Evolutionary conservation across 2,797 vertebrate species (phyloP), one percentile per base, ranked within the genome.

Genomic region (Apogon hyalosoma): DNA sequence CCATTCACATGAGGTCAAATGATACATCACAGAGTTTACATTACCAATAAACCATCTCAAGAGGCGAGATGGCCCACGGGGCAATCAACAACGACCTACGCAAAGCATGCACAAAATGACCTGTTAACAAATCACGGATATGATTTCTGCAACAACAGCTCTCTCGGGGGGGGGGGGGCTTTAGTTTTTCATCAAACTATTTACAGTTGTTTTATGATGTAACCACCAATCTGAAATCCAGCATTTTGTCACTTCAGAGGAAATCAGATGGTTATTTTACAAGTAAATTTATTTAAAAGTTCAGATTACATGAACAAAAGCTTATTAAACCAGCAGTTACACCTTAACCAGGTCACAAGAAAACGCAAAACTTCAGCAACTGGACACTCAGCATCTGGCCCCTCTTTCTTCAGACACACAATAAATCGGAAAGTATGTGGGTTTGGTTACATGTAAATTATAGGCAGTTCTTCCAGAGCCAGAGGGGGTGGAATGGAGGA

Each of bases 391-490:
- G 81, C 86, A 82, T 88, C 76, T 85, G 86, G 84, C 80, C 84
- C 87, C 80, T 79, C 85, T 89, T 93, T 92, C 90, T 91, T 90
- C 77, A 50, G 42, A 61, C 73, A 83, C 87, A 93, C 93, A 93
- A 93, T 93, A 91, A 86, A 83, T 82, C 47, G 69, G 85, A 88
- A 90, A 86, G 82, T 87, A 86, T 89, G 81, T 60, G 80, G 83
- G 73, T 93, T 90, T 81, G 75, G 90, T 93, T 93, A 92, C 91
- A 87, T 88, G 92, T 90, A 90, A 91, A 92, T 91, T 86, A 93
- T 92, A 93, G 88, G 85, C 88, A 80, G 79, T 48, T 84, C 84
- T 87, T 92, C 83, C 88, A 80, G 78, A 75, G 87, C 80, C 63
- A 10, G 63, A 70, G 85, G 88, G 85, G 84, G 73, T 38, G 67